A percentile compares a stretch with the other conserved stretches of the same genome.
Conservation (phyloP, 2,113 vertebrate genomes). For the Cichladusa arquata region DNA sequence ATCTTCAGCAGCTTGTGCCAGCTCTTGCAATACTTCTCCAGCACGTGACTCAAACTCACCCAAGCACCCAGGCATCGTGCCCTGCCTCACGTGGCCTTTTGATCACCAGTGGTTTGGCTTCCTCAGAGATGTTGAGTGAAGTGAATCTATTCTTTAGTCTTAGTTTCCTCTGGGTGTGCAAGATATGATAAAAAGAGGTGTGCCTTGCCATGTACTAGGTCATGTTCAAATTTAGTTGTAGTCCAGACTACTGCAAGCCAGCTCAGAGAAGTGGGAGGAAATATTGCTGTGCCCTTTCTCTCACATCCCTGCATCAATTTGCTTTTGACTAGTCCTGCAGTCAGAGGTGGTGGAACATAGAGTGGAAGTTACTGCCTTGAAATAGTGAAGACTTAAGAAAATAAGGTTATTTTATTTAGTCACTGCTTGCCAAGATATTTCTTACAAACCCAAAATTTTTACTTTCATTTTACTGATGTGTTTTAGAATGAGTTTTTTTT, state of each 20-base stretch:
- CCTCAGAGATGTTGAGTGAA: neutral
- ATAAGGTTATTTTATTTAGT: neutral
- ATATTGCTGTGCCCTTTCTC: neutral
- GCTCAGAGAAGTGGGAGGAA: neutral
- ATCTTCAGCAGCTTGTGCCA: neutral
- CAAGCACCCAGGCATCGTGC: neutral
- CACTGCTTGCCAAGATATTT: neutral
- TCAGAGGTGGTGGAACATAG: neutral
- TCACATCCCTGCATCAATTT: neutral
- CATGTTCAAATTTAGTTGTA: neutral
- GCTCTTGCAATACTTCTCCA: neutral
- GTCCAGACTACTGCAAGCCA: neutral
- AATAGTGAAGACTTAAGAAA: neutral
- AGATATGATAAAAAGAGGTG: neutral
- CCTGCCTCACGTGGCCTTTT: neutral
- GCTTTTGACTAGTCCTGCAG: neutral
- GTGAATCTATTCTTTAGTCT: neutral
- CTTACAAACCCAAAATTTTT: neutral
- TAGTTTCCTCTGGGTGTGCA: neutral
- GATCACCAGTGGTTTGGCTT: neutral
- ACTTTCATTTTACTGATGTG: neutral
- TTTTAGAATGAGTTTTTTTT: neutral
- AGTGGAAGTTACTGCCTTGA: neutral
- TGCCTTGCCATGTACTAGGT: neutral
- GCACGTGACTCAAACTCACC: neutral